Percentiles rank a stretch among this genome's conserved stretches.
Conservation (phyloP, 2,888 invertebrate species). For the Arctia plantaginis region DNA sequence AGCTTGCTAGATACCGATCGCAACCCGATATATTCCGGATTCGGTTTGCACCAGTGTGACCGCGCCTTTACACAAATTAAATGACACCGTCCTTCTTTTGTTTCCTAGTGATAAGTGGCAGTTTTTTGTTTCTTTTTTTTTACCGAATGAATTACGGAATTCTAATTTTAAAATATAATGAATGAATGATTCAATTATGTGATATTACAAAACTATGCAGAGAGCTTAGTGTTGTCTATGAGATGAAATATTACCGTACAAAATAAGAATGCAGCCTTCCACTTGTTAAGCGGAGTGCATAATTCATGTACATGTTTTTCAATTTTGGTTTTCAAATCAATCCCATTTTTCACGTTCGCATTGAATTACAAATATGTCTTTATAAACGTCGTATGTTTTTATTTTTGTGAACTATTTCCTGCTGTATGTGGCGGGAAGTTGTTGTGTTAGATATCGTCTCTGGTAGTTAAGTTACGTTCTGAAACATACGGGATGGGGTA, state of each 20-base stretch:
- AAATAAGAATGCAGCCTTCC: conserved; percentile 70
- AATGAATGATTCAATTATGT: conserved; percentile 8
- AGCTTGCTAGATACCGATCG: conserved; percentile 59
- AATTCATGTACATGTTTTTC: conserved; percentile 66
- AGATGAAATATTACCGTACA: conserved; percentile 20
- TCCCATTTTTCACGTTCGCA: conserved; percentile 80
- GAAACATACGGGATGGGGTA: conserved; percentile 69
- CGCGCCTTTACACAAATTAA: conserved; percentile 52
- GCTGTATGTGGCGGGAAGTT: conserved; percentile 66
- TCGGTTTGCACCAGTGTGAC: conserved; percentile 57
- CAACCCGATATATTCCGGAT: conserved; percentile 36
- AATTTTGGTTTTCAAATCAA: conserved; percentile 72
- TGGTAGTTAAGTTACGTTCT: conserved; percentile 37
- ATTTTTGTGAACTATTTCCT: conserved; percentile 74
- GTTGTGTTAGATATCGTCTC: conserved; percentile 58
- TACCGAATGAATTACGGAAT: neutral
- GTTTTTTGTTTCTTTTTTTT: conserved; percentile 13
- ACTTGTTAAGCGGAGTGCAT: conserved; percentile 72
- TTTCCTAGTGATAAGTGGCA: conserved; percentile 29
- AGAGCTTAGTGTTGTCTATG: neutral
- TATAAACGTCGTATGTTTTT: conserved; percentile 77
- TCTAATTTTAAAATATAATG: neutral
- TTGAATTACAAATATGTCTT: conserved; percentile 85
- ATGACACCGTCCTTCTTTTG: conserved; percentile 32
- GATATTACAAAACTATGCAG: conserved; percentile 25